Conservation (phyloP, 1,140 invertebrate genomes). For the Platyscapa corneri region DNA sequence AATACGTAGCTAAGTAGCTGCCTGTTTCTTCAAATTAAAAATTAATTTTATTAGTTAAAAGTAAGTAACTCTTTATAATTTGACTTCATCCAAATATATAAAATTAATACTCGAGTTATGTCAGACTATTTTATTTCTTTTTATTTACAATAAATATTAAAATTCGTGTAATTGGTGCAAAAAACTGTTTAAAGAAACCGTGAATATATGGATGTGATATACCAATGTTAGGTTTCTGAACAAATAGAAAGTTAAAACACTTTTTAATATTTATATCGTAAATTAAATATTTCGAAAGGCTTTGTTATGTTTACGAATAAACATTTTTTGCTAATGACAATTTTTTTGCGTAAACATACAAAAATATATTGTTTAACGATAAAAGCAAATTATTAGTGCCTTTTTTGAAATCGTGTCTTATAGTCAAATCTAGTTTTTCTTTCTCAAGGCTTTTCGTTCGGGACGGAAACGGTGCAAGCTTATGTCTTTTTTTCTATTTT, state of each 20-base stretch:
- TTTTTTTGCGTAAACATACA: background rate
- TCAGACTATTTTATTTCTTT: background rate
- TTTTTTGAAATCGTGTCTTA: background rate
- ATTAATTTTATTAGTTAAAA: background rate
- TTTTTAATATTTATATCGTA: background rate
- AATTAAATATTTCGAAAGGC: background rate
- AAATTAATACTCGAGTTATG: constrained; percentile 33
- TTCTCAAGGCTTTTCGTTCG: constrained; percentile 38
- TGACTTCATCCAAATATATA: background rate
- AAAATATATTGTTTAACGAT: constrained; percentile 1
- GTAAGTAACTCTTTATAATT: background rate
- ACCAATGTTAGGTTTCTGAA: background rate
- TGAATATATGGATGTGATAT: background rate
- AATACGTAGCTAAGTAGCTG: constrained; percentile 24
- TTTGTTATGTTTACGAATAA: background rate
- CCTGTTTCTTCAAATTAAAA: background rate
- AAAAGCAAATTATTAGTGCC: background rate
- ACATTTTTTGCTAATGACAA: background rate
- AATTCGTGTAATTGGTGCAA: background rate
- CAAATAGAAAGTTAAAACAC: background rate
- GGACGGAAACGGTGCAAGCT: constrained; percentile 43
- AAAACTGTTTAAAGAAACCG: background rate
- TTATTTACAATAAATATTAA: background rate
- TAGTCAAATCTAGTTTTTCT: constrained; percentile 13
- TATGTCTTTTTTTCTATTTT: constrained; percentile 23